These are phyloP conservation scores for Glaucopsyche alexis DNA, from an alignment of 2,888 invertebrate species.

Conservation along the genomic window DNA sequence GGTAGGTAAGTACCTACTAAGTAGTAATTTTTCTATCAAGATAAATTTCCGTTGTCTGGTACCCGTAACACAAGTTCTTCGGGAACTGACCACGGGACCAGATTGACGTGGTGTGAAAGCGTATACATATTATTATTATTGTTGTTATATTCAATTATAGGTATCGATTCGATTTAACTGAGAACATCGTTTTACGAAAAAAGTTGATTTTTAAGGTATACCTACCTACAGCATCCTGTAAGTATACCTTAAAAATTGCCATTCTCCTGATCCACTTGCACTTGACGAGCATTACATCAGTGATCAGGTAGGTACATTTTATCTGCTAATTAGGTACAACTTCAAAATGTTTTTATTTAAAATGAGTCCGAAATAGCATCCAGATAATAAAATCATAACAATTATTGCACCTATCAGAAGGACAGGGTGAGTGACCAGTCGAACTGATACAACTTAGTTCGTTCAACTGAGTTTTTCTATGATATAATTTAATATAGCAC, in stretches of 20 bases:
- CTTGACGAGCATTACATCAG: neutral
- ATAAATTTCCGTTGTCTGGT: too few relatives aligned
- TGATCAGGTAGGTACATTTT: neutral
- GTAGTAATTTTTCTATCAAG: too few relatives aligned
- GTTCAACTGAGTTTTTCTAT: conserved; percentile 27
- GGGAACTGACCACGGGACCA: too few relatives aligned
- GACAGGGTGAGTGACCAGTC: conserved; percentile 15
- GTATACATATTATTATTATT: too few relatives aligned
- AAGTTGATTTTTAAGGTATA: too few relatives aligned
- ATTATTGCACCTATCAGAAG: conserved; percentile 5
- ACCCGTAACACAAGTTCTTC: too few relatives aligned
- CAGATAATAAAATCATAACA: conserved; percentile 14
- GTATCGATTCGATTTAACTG: too few relatives aligned
- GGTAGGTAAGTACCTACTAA: too few relatives aligned
- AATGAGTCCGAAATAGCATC: neutral
- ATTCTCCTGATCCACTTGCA: neutral
- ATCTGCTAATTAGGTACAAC: neutral
- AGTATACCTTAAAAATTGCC: neutral
- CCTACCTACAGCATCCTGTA: too few relatives aligned
- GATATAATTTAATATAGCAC: neutral
- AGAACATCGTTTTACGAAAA: too few relatives aligned
- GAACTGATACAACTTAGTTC: conserved; percentile 26
- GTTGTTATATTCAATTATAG: too few relatives aligned
- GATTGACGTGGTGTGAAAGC: too few relatives aligned
- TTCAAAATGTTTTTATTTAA: neutral